Evolutionary conservation across 2,113 vertebrate species (phyloP), one percentile per base, ranked within the genome.

Genomic region (Vulpes ferrilata): DNA sequence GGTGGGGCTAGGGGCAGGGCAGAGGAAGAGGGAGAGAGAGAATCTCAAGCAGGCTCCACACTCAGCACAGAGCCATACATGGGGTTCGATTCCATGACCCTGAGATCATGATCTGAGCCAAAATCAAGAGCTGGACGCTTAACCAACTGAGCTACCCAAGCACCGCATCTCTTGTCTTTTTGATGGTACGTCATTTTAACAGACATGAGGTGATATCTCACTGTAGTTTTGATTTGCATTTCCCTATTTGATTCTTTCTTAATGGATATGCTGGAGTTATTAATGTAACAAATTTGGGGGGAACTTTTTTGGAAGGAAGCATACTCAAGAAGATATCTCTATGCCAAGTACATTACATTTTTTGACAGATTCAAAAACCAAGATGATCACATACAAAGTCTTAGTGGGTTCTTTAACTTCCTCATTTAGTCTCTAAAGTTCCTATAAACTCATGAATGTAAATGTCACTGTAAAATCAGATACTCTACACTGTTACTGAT

Each of bases 391-490:
- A 81, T 80, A 62, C 48, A 92, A 94, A 79, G 32, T 93, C 30
- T 92, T 88, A 88, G 65, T 51, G 59, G 43, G 8, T 74, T 95
- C 65, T 95, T 94, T 83, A 88, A 79, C 74, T 91, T 82, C 38
- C 15, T 84, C 86, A 91, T 93, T 94, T 95, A 84, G 73, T 92
- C 91, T 80, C 89, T 95, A 74, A 86, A 83, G 4, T 93, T 95
- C 57, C 19, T 74, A 64, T 91, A 92, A 93, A 93, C 74, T 92
- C n/a, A 76, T 35, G 22, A 55, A 80, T 38, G 5, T 90, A 92
- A 94, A 83, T 95, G 51, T 48, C 62, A 84, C 12, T 92, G 9
- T 88, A 96, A 96, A 95, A 92, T 88, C n/a, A 80, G 55, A 87
- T 96, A 96, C 16, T 25, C 5, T 65, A 35, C 73, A 92, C 30